phyloP scores from a whole-genome alignment of 2,888 invertebrate species.

The Eledone cirrhosa region DNA sequence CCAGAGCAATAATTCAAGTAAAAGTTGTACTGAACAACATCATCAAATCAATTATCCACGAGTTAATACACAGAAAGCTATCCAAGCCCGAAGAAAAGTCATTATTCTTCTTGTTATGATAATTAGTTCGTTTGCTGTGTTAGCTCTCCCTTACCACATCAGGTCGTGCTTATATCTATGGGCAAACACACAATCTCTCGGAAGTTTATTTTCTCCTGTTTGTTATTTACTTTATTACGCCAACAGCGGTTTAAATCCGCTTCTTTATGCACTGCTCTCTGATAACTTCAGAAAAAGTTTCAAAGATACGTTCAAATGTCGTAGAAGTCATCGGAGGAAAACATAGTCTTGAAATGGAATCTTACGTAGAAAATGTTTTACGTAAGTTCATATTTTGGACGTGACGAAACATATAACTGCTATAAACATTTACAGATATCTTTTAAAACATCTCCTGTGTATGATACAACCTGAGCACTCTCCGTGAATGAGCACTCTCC shows the following conservation, averaged over 20 bases:
- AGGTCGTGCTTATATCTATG: slow-evolving; percentile 64
- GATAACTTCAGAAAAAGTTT: slow-evolving; percentile 86
- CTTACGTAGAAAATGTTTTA: background rate
- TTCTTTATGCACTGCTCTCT: slow-evolving; percentile 87
- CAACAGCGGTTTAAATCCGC: slow-evolving; percentile 89
- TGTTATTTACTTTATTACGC: slow-evolving; percentile 88
- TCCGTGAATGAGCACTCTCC: no score
- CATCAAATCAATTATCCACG: background rate
- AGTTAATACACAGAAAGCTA: slow-evolving; percentile 43
- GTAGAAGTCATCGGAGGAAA: slow-evolving; percentile 30
- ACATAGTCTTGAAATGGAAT: background rate
- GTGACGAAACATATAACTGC: background rate
- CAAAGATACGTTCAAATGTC: slow-evolving; percentile 75
- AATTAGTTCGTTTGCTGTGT: slow-evolving; percentile 86
- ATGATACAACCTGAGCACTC: background rate
- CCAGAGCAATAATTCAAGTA: background rate
- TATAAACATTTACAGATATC: background rate
- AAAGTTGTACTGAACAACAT: background rate
- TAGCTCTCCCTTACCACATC: slow-evolving; percentile 87
- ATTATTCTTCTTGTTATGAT: slow-evolving; percentile 89
- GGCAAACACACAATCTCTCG: slow-evolving; percentile 30
- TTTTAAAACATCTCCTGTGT: background rate
- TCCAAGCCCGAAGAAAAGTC: slow-evolving; percentile 83
- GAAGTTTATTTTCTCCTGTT: slow-evolving; percentile 76
- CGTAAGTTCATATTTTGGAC: background rate